Base-by-base conservation (phyloP, 2,113 vertebrate species). In the Pedionomus torquatus region DNA sequence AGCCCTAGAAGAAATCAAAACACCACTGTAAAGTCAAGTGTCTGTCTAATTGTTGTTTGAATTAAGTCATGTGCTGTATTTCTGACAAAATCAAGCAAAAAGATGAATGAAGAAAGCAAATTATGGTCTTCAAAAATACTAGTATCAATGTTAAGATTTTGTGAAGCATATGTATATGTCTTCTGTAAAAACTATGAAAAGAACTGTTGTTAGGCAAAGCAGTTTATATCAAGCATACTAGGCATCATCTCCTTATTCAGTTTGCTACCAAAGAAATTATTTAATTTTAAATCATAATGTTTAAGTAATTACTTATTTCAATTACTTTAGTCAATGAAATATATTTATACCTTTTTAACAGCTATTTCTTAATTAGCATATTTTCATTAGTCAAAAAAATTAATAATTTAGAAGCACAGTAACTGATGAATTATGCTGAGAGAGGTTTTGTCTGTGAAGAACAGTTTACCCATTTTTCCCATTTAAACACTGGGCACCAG, bases 331-430 rank as follows among this genome's bases (percentile, higher is more conserved):
- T 96, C 91, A 98, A 98, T 97, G 97, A 98, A 98, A 98, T 98
- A 97, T 98, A 98, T 98, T 98, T 98, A 97, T 98, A 98, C 96
- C 85, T 98, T 98, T 98, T 98, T 94, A 97, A 98, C 97, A 97
- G 95, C 93, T 96, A 98, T 97, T 98, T 97, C 96, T 97, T 98
- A 98, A 99, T 99, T 99, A 98, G 93, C 98, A 98, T 99, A 98
- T 98, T 99, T 99, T 98, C 98, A 99, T 99, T 99, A 99, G 99
- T 98, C 97, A 97, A 98, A 98, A 98, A 98, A 85, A 98, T 98
- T 94, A 99, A 99, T 99, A 98, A 99, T 99, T 99, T 98, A 99
- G 95, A 97, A 97, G 77, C 33, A 97, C 90, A 96, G 92, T 96
- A 98, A 97, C 96, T 98, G 98, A 98, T 97, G 93, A 99, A 98